phyloP scores from a whole-genome alignment of 2,888 invertebrate species.

The Drosophila pullipes region DNA sequence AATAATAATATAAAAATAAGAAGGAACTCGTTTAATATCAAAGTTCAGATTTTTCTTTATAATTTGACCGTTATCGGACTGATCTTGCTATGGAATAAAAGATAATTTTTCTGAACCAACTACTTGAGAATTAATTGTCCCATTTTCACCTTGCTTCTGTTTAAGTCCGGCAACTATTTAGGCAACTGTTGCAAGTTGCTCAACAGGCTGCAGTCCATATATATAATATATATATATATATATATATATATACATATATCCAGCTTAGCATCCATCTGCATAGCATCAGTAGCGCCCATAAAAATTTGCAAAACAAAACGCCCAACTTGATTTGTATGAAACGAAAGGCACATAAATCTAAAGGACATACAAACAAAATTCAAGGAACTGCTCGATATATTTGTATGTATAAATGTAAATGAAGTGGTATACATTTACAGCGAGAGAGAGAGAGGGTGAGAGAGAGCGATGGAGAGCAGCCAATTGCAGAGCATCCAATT shows the following conservation, averaged over 20 bases:
- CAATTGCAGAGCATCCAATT: slow-evolving; percentile 63
- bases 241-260: not conserved
- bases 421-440: slow-evolving; percentile 73
- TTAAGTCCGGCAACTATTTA: slow-evolving; percentile 12
- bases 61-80: not conserved
- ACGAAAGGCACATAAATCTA: slow-evolving; percentile 59
- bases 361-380: slow-evolving; percentile 36
- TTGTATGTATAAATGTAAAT: slow-evolving; percentile 37
- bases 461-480: not conserved
- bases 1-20: not conserved
- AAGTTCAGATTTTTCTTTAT: not conserved
- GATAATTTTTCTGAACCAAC: not conserved
- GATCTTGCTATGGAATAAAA: not conserved
- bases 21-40: not conserved
- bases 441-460: slow-evolving; percentile 26
- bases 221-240: not conserved
- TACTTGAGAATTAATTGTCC: not conserved
- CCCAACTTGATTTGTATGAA: slow-evolving; percentile 67
- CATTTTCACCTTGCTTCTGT: slow-evolving; percentile 1
- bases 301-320: slow-evolving; percentile 80
- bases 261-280: slow-evolving; percentile 56
- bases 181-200: not conserved
- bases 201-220: not conserved
- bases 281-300: slow-evolving; percentile 83
- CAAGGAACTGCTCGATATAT: slow-evolving; percentile 23